phyloP scores from a whole-genome alignment of 1,140 invertebrate genomes.

The Carcinoscorpius rotundicauda region DNA sequence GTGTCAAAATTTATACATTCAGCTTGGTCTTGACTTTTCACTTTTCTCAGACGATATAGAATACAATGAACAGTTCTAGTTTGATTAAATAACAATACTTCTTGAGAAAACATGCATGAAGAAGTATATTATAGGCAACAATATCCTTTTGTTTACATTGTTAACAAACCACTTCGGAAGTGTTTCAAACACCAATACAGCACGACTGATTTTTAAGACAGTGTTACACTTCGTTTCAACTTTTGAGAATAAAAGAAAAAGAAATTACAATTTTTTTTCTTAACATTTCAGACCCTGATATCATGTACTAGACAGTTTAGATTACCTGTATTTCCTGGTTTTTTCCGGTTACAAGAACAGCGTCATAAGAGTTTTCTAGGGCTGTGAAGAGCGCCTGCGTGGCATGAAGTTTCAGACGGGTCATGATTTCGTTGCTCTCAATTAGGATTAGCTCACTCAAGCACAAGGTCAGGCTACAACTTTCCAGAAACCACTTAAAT shows the following conservation, averaged over 20 bases:
- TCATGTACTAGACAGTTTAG: not conserved
- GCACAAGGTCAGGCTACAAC: conserved; percentile 49
- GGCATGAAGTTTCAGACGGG: conserved; percentile 41
- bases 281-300: not conserved
- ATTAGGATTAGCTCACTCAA: conserved; percentile 58
- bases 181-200: no score
- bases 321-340: conserved; percentile 66
- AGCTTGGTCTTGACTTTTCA: no score
- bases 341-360: conserved; percentile 75
- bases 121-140: no score
- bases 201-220: no score
- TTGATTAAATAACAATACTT: no score
- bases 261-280: conserved; percentile 15
- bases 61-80: no score
- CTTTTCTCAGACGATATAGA: no score
- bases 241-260: not conserved
- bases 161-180: no score
- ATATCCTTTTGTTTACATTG: no score
- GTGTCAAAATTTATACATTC: no score
- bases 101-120: no score
- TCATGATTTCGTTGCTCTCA: conserved; percentile 49
- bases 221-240: no score
- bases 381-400: conserved; percentile 67
- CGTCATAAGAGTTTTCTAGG: conserved; percentile 66
- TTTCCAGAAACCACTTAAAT: conserved; percentile 56